Evolutionary conservation across 2,888 invertebrate species (phyloP), one percentile per base, ranked within the genome.

Genomic region (Trichogramma evanescens): DNA sequence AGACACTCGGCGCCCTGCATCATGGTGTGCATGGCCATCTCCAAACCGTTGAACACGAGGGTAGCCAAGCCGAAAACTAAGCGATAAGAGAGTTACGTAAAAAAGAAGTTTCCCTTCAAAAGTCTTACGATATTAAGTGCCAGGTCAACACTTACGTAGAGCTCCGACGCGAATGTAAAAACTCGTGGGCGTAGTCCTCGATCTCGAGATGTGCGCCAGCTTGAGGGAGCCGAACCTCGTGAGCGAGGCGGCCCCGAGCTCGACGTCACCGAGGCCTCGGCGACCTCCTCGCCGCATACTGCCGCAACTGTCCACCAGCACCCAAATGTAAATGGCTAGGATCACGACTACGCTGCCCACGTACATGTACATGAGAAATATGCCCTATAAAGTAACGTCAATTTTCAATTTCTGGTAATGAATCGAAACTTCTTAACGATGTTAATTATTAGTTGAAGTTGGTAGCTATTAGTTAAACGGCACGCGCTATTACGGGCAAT

Each of bases 21-120:
- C 76, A 81, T 80, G 56, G 81, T 80, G 69, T 82, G 82, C 80
- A 82, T 81, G 42, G 82, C 82, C 76, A 82, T 81, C 70, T 82
- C 83, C 64, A 83, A 70, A 1, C 82, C 82, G 64, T 81, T 82
- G 71, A 81, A 82, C 40, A 82, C 81, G 55, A 83, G 71, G 6
- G 82, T 82, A 2, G 82, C 82, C 63, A 82, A 71, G 3, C 83
- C 83, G 63, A 82, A 82, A 13, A 82, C 83, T 83, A 26, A 26
- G 26, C 26, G 26, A 26, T 26, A 26, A 5, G 4, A 49, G n/a
- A 49, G 9, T 10, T 38, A 6, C 9, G 4, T 43, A 4, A 10
- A 46, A 50, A 2, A 41, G 49, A 49, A 49, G 44, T 3, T 7
- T 8, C 46, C 4, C 8, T 6, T 10, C 5, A 13, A 41, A 49